Base-by-base conservation (phyloP, 1,140 invertebrate species). In the Rhyzopertha dominica region DNA sequence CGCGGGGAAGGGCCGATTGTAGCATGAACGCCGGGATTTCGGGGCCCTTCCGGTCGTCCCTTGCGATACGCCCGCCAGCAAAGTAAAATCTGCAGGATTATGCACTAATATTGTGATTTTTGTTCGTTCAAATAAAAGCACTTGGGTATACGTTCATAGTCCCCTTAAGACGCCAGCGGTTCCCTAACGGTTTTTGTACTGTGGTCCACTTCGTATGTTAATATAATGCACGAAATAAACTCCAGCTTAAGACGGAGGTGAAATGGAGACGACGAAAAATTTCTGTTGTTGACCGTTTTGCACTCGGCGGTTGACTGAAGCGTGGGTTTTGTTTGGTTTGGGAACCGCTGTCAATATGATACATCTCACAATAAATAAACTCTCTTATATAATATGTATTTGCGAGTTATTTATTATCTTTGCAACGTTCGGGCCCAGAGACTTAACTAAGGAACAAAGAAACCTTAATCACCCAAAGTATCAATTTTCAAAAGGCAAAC, bases 401-500 rank as follows among this genome's bases (percentile, higher is more conserved):
- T 26, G n/a, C 24, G 24, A 26, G 24, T 26, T 8, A 26, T 7
- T 26, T 8, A n/a, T 26, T n/a, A n/a, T 26, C 14, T 37, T 37
- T 37, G 13, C 18, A 17, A 10, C 49, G 53, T 46, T 43, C 13
- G 51, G 47, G 59, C 51, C 59, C 57, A 53, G 59, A 61, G 59
- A 54, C 47, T 32, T 42, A 54, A 43, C 43, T 40, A 41, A 48
- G 54, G 28, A 17, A 19, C 26, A 58, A 53, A 48, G 14, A 38
- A 59, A 60, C 28, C 29, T 41, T 53, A 56, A 52, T 59, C 44
- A 54, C 46, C 60, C 59, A 57, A 65, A 65, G 46, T 45, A 66
- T 65, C 48, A 67, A 67, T 67, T 67, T 67, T 65, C 62, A 63
- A n/a, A 65, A 66, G 39, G 53, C 23, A 63, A n/a, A 66, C 53